These are phyloP conservation scores for Formica exsecta DNA, from an alignment of 1,140 invertebrate species.

Conservation along the genomic window DNA sequence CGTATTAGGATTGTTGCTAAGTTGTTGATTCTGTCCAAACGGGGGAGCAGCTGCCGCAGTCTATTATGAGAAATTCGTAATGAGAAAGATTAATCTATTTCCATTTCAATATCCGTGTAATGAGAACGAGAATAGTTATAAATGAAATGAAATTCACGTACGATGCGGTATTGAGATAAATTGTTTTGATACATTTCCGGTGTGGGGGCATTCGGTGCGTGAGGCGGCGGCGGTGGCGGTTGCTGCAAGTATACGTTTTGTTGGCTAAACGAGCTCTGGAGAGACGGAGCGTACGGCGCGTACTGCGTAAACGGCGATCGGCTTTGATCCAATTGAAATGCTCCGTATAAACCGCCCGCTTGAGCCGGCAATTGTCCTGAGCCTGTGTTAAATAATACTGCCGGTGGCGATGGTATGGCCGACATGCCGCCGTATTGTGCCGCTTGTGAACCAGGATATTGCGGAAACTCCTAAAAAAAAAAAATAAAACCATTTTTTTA, in stretches of 20 bases:
- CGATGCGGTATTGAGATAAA: conserved; percentile 91
- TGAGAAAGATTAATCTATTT: conserved; percentile 15
- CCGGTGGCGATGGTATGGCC: conserved; percentile 93
- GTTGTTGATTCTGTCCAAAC: conserved; percentile 92
- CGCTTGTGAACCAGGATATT: conserved; percentile 85
- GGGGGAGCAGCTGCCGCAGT: conserved; percentile 88
- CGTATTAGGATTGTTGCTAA: conserved; percentile 94
- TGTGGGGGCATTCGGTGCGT: conserved; percentile 87
- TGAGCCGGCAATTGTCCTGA: conserved; percentile 91
- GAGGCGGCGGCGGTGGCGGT: conserved; percentile 85
- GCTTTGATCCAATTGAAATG: conserved; percentile 89
- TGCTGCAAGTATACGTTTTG: conserved; percentile 90
- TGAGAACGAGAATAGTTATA: background rate
- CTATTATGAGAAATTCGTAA: conserved; percentile 77
- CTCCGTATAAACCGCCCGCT: conserved; percentile 91
- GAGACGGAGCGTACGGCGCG: conserved; percentile 87
- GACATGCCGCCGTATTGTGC: conserved; percentile 92
- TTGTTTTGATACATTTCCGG: conserved; percentile 94
- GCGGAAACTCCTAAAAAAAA: conserved; percentile 82
- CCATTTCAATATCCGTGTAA: background rate
- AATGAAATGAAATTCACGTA: conserved; percentile 81
- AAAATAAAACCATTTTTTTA: conserved; percentile 36
- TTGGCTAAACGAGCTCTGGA: conserved; percentile 89
- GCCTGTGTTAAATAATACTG: conserved; percentile 92
- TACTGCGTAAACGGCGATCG: conserved; percentile 90